Evolutionary conservation across 2,797 vertebrate genomes (phyloP), one percentile per base, ranked within the genome.

Genomic region (Sciaenops ocellatus): DNA sequence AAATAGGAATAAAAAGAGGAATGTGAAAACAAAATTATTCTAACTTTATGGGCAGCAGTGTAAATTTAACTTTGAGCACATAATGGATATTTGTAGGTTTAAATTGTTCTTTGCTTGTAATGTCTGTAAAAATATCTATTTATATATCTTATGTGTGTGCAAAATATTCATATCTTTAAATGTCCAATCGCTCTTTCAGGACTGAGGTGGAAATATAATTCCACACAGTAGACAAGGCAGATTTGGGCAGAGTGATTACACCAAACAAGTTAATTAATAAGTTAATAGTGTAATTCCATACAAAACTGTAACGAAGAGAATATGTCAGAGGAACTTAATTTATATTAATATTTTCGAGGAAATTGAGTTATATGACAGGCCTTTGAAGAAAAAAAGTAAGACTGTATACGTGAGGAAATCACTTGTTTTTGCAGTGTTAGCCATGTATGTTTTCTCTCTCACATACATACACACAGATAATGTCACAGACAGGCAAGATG

Each of bases 401-500:
- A 82, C 73, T 16, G 26, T 76, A 74, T 76, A 86, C 87, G 78
- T 34, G 65, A 89, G 72, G 89, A 87, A 89, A 90, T 84, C 3
- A 68, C 80, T 91, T 89, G 89, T 78, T 86, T 86, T 87, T 89
- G 89, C 85, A 85, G 78, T 80, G 82, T 52, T 34, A 69, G 69
- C 42, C 63, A 68, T 82, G 87, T 86, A 73, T 88, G 86, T 85
- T 80, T 79, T 76, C 44, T 66, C n/a, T 79, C 16, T 73, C 66
- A 80, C 87, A 87, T 60, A 81, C 78, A 86, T 41, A 69, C 63
- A 69, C 48, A 75, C 65, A 78, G 26, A 85, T 34, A 60, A 76
- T 82, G 81, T 89, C 83, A 93, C 80, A 91, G 83, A 94, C 79
- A 92, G 84, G 90, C 93, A 93, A 50, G 65, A 75, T 74, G 87